Evolutionary conservation across 2,888 invertebrate genomes (phyloP).

Genomic region (Sericinus montela): DNA sequence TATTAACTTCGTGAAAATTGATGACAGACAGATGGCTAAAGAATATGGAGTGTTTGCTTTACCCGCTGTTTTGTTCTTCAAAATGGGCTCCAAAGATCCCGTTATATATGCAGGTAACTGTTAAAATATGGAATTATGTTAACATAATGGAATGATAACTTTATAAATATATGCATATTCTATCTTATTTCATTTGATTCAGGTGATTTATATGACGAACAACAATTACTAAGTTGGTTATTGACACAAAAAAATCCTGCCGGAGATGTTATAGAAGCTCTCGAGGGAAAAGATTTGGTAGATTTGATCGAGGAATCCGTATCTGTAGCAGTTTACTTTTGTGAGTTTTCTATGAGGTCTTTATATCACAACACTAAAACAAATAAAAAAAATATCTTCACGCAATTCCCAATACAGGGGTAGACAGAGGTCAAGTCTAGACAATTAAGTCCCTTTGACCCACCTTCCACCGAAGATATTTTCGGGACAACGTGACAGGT

Average conservation of each 20-base stretch:
- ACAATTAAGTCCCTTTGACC: too few species aligned
- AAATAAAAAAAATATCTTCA: too few species aligned
- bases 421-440: too few species aligned
- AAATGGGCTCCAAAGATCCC: constrained; percentile 91
- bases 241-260: constrained; percentile 95
- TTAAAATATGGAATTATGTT: neutral
- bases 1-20: constrained; percentile 95
- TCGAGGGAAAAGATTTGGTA: constrained; percentile 88
- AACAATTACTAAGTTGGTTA: constrained; percentile 93
- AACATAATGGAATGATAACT: too few species aligned
- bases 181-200: constrained; percentile 18
- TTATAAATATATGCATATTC: too few species aligned
- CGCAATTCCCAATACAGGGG: too few species aligned
- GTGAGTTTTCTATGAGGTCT: constrained; percentile 81
- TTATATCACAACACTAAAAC: too few species aligned
- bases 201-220: constrained; percentile 93
- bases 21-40: constrained; percentile 92
- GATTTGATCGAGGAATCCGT: constrained; percentile 88
- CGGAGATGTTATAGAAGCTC: constrained; percentile 93
- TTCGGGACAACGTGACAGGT: too few species aligned
- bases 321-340: constrained; percentile 94
- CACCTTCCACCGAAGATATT: too few species aligned
- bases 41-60: constrained; percentile 93
- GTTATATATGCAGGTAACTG: constrained; percentile 91
- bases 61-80: constrained; percentile 94